Evolutionary conservation across 2,797 vertebrate species (phyloP).

Genomic region (Dendrocincla fuliginosa): DNA sequence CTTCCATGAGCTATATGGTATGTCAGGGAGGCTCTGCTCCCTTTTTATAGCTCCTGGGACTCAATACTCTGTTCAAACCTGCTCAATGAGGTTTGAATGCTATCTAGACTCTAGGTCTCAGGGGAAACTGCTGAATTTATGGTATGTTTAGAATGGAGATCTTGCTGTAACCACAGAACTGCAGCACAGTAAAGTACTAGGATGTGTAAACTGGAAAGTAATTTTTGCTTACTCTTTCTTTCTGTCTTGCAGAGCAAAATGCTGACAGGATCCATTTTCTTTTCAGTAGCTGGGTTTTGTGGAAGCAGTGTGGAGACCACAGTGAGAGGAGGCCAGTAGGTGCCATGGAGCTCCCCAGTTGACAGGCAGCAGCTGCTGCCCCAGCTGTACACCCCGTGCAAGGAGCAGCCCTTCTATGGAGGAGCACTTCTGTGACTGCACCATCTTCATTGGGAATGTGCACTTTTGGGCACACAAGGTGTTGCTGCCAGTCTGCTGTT

Average conservation of each 20-base stretch:
- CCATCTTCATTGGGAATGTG: constrained; percentile 80
- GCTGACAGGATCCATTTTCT: background rate
- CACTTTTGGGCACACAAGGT: constrained; percentile 86
- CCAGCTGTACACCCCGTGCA: constrained; percentile 84
- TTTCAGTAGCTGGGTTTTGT: background rate
- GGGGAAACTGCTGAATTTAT: background rate
- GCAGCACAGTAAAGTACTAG: background rate
- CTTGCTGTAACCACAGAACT: background rate
- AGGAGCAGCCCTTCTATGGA: constrained; percentile 85
- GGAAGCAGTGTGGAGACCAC: background rate
- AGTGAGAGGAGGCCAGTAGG: background rate
- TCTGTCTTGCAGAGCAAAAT: background rate
- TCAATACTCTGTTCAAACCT: background rate
- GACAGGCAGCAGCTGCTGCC: constrained; percentile 86
- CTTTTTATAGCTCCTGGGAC: background rate
- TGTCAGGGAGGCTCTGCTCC: background rate
- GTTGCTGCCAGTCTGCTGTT: constrained; percentile 90
- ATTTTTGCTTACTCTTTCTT: background rate
- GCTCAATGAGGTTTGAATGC: background rate
- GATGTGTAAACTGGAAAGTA: background rate
- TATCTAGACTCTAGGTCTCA: background rate
- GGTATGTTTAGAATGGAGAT: background rate
- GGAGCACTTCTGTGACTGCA: constrained; percentile 86
- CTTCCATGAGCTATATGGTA: background rate
- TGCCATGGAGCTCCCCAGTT: constrained; percentile 86